Base-by-base conservation (phyloP, 1,140 invertebrate genomes). In the Drosophila littoralis region DNA sequence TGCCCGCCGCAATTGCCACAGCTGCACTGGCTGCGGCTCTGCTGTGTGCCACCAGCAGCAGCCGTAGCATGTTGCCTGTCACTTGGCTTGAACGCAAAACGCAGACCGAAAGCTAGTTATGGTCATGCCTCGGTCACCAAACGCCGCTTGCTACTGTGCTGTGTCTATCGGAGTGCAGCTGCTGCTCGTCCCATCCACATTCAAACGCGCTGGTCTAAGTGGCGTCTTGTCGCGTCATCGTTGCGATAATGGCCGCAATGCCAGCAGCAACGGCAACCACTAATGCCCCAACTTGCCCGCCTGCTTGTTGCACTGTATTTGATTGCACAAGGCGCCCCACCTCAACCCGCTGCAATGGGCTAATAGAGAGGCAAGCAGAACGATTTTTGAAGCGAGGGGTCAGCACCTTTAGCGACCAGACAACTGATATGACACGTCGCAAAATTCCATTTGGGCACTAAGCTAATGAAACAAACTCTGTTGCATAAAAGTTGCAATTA, bases 381-480 rank as follows among this genome's bases (percentile, higher is more conserved):
- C 33, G 32, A 60, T 36, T 15, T 12, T 48, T 46, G n/a, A 12
- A 46, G 8, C 9, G 28, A 7, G 12, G 28, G 40, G 55, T 10
- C 8, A 40, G 17, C 60, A 50, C 46, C 42, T 48, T 38, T 36
- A 22, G 17, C 40, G 22, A 22, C 22, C 22, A 22, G 22, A 1
- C 22, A 22, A 22, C 22, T 22, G 22, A 28, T 0, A 28, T 5
- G 22, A 5, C 22, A 28, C 22, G 22, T 28, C 22, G 22, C 22
- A 2, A 69, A 64, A 83, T 88, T 83, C 84, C 69, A 1, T 79
- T 80, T 40, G 54, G 63, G 77, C 51, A 83, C 83, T 88, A 89
- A 71, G 73, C 84, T 88, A 89, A 88, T 88, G 77, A 83, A 80
- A 80, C 58, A 71, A 67, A 89, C 79, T 79, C 72, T 79, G 22